A percentile compares a stretch with the other conserved stretches of the same genome.
Evolutionary conservation across 2,113 vertebrate genomes (phyloP).

Genomic region (Carlito syrichta): DNA sequence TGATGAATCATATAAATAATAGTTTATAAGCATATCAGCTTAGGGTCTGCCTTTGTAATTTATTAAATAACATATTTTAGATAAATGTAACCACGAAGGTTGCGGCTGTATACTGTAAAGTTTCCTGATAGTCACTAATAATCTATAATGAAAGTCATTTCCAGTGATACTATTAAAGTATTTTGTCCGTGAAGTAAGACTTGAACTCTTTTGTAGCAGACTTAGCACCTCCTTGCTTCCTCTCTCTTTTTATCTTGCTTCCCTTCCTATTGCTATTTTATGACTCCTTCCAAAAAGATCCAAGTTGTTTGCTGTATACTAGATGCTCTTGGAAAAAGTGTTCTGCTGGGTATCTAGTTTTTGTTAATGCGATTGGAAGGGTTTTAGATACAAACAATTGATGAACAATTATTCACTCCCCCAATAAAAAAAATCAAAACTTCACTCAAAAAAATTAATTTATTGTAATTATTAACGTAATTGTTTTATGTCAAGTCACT

Average conservation of each 20-base stretch:
- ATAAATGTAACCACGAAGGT: background rate
- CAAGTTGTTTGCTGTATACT: background rate
- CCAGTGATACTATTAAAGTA: background rate
- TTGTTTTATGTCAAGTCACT: background rate
- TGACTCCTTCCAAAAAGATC: background rate
- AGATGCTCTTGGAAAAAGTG: background rate
- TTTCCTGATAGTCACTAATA: background rate
- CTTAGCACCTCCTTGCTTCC: background rate
- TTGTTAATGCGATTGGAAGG: background rate
- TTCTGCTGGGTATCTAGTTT: background rate
- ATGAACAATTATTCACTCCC: background rate
- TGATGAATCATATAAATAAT: slow-evolving; percentile 23
- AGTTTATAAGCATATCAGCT: background rate
- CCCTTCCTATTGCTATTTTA: background rate
- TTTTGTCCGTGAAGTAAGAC: background rate
- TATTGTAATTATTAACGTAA: background rate
- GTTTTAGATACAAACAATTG: background rate
- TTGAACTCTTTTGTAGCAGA: background rate
- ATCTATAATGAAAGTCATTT: background rate
- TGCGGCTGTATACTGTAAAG: background rate
- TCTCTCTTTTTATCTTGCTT: background rate
- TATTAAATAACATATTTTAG: background rate
- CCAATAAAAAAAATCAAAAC: background rate
- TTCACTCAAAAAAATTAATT: background rate
- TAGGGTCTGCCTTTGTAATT: background rate